Conservation (phyloP, 2,797 vertebrate species). For the Gallinago nigripennis region DNA sequence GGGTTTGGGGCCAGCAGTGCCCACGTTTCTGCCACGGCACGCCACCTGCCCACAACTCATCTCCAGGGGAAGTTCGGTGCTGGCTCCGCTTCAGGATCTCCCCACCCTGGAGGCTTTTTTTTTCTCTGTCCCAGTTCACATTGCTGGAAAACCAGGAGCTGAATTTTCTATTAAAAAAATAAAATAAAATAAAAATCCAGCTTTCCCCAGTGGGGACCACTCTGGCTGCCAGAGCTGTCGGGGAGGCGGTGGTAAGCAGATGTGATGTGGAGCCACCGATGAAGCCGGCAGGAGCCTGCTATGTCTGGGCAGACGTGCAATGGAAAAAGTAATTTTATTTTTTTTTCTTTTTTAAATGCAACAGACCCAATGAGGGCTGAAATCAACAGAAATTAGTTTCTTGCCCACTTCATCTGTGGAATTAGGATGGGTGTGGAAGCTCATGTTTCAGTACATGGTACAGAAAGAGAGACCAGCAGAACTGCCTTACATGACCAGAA, state of each 20-base stretch:
- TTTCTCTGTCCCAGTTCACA: not conserved
- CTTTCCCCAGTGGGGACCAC: not conserved
- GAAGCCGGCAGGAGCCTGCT: not conserved
- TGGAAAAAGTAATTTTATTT: not conserved
- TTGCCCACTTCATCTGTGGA: not conserved
- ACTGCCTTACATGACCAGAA: not conserved
- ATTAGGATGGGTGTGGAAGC: not conserved
- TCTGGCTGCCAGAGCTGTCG: not conserved
- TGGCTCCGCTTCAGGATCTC: rapidly evolving
- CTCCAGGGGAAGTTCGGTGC: not conserved
- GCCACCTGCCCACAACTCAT: not conserved
- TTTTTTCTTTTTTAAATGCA: not conserved
- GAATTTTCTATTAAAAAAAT: not conserved
- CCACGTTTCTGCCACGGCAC: rapidly evolving
- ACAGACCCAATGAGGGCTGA: not conserved
- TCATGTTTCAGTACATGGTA: not conserved
- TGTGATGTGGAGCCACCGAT: not conserved
- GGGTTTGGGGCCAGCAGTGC: rapidly evolving
- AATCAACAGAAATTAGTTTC: not conserved
- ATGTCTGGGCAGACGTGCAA: not conserved
- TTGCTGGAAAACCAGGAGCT: not conserved
- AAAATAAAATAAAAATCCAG: not conserved
- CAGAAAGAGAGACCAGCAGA: not conserved
- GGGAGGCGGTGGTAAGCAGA: not conserved
- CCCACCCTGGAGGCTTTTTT: not conserved